A percentile compares a stretch with the other conserved stretches of the same genome.
These are phyloP conservation scores for Prenolepis imparis DNA, from an alignment of 2,888 invertebrate species.

Conservation along the genomic window DNA sequence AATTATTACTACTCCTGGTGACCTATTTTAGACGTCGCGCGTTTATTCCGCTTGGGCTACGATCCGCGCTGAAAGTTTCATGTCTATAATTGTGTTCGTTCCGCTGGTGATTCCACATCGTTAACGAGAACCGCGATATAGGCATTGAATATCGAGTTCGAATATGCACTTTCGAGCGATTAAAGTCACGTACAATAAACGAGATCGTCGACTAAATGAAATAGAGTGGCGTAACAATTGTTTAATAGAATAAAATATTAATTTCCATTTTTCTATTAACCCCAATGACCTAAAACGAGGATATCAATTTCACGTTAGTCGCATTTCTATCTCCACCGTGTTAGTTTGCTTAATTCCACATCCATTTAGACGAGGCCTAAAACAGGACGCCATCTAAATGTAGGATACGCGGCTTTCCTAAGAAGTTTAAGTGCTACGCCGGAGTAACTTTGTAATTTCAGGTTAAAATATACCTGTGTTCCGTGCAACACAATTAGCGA, in stretches of 20 bases:
- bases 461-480: constrained; percentile 50
- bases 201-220: background rate
- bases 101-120: background rate
- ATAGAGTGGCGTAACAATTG: background rate
- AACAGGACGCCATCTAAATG: constrained; percentile 33
- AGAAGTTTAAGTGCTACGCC: constrained; percentile 38
- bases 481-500: constrained; percentile 49
- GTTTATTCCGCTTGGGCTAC: background rate
- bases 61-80: background rate
- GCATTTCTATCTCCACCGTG: background rate
- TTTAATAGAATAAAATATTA: background rate
- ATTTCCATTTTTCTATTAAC: background rate
- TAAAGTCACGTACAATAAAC: background rate
- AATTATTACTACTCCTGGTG: constrained; percentile 5
- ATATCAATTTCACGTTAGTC: background rate
- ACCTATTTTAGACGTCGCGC: background rate
- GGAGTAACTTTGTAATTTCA: constrained; percentile 45
- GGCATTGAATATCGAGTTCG: background rate
- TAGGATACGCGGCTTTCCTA: constrained; percentile 44
- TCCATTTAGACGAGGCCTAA: constrained; percentile 18
- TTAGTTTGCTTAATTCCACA: background rate
- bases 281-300: background rate
- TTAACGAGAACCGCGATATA: background rate
- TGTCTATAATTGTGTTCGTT: background rate
- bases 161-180: background rate